phyloP scores from a whole-genome alignment of 1,140 invertebrate genomes.

The Sycobia sp. region DNA sequence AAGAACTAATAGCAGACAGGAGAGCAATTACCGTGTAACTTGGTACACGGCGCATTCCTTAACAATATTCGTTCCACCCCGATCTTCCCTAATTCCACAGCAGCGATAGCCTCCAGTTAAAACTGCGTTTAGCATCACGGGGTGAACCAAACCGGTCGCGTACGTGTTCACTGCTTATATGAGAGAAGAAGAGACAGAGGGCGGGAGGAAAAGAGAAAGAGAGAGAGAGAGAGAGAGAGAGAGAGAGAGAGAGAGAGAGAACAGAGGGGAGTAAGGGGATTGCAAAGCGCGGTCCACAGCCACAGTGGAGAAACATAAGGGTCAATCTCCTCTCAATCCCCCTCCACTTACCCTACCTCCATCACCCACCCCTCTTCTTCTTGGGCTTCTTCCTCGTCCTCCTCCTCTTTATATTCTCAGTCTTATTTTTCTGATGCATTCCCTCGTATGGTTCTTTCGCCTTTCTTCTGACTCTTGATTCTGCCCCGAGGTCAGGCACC shows the following conservation, averaged over 20 bases:
- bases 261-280: too few relatives aligned
- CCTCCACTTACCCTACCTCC: slow-evolving; percentile 38
- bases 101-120: slow-evolving; percentile 49
- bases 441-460: slow-evolving; percentile 3
- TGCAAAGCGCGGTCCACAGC: neutral
- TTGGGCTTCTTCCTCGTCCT: slow-evolving; percentile 29
- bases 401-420: slow-evolving; percentile 38
- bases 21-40: slow-evolving; percentile 21
- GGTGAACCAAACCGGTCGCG: slow-evolving; percentile 60
- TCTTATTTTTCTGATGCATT: slow-evolving; percentile 22
- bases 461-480: slow-evolving; percentile 35
- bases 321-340: slow-evolving; percentile 54
- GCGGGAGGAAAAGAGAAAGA: neutral
- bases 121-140: slow-evolving; percentile 55
- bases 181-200: slow-evolving; percentile 25
- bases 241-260: slow-evolving; percentile 1
- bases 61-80: slow-evolving; percentile 1
- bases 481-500: slow-evolving; percentile 37
- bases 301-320: slow-evolving; percentile 46
- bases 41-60: neutral
- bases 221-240: neutral
- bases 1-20: neutral
- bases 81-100: slow-evolving; percentile 38
- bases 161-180: slow-evolving; percentile 48
- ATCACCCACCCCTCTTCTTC: slow-evolving; percentile 41